phyloP scores from a whole-genome alignment of 2,888 invertebrate species.

The Drosophila ezoana region DNA sequence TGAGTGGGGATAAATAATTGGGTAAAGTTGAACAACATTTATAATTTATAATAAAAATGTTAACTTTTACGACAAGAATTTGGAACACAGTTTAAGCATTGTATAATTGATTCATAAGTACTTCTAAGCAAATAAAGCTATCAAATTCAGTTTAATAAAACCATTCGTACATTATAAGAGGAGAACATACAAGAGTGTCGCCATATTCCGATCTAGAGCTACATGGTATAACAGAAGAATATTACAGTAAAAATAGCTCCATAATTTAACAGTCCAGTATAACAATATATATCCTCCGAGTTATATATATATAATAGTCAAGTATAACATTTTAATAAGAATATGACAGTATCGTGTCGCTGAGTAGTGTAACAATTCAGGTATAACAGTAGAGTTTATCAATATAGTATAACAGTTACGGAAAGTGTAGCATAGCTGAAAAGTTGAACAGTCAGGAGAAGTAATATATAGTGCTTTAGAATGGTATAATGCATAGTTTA shows the following conservation, averaged over 20 bases:
- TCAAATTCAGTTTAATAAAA: not conserved
- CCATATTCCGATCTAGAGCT: too few species aligned
- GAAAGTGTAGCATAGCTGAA: not conserved
- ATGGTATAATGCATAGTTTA: not conserved
- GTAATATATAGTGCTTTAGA: not conserved
- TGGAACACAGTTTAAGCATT: not conserved
- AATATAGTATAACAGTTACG: not conserved
- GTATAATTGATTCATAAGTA: not conserved
- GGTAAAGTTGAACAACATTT: not conserved
- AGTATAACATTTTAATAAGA: too few species aligned
- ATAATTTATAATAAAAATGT: not conserved
- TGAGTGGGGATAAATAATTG: slow-evolving; percentile 4
- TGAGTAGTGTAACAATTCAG: not conserved
- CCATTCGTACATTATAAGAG: not conserved
- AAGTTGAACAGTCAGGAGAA: too few species aligned
- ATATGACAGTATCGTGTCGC: too few species aligned
- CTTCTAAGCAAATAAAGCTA: not conserved
- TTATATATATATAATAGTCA: not conserved
- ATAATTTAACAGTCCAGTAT: not conserved
- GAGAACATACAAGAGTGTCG: not conserved
- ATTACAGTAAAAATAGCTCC: not conserved
- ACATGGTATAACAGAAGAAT: not conserved
- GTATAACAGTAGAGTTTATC: not conserved
- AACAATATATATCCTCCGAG: not conserved
- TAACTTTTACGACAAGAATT: not conserved